phyloP scores from a whole-genome alignment of 2,888 invertebrate genomes.

The Apotomis turbidana region DNA sequence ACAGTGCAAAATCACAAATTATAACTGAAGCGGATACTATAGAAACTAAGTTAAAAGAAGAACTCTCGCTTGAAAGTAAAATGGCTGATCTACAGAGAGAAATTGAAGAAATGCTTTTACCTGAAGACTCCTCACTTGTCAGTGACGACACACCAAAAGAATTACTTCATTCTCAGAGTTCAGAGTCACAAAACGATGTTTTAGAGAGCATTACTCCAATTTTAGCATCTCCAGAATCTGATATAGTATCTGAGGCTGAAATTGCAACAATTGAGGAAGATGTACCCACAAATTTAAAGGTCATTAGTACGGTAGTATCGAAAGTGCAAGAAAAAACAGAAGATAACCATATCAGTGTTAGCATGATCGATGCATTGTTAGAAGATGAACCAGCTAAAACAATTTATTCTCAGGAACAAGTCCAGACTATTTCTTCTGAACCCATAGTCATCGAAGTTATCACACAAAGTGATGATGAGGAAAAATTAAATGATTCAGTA shows the following conservation, averaged over 20 bases:
- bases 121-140: slow-evolving; percentile 72
- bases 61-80: slow-evolving; percentile 75
- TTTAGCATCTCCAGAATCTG: slow-evolving; percentile 69
- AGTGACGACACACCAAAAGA: slow-evolving; percentile 70
- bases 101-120: slow-evolving; percentile 78
- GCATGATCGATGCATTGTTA: slow-evolving; percentile 63
- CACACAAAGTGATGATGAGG: neutral
- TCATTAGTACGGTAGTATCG: slow-evolving; percentile 7
- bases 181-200: slow-evolving; percentile 64
- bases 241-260: slow-evolving; percentile 46
- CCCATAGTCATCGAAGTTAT: slow-evolving; percentile 1
- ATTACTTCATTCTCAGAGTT: slow-evolving; percentile 60
- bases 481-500: neutral
- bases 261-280: slow-evolving; percentile 29
- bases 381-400: slow-evolving; percentile 57
- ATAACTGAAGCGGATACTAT: slow-evolving; percentile 9
- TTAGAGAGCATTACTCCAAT: slow-evolving; percentile 66
- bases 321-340: slow-evolving; percentile 50
- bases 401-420: slow-evolving; percentile 53
- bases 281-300: neutral
- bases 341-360: slow-evolving; percentile 63
- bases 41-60: slow-evolving; percentile 53
- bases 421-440: slow-evolving; percentile 47
- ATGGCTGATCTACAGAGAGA: slow-evolving; percentile 79
- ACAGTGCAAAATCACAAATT: neutral